phyloP scores from a whole-genome alignment of 2,113 vertebrate species.

The Gavia stellata region DNA sequence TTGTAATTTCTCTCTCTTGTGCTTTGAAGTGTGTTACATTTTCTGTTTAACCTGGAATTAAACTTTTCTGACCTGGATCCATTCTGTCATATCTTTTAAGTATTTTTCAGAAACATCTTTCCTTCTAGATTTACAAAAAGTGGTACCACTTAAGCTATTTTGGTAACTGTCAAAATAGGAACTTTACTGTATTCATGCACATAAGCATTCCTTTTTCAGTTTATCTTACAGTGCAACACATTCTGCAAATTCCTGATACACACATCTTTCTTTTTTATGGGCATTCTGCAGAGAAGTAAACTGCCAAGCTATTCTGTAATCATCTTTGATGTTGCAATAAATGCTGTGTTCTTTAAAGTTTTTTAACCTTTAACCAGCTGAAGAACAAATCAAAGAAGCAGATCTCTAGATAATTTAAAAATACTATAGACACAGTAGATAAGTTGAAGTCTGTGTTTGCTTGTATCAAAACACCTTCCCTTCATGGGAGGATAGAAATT shows the following conservation, averaged over 20 bases:
- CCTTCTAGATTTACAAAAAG: neutral
- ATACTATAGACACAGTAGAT: constrained; percentile 19
- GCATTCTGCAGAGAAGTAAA: constrained; percentile 40
- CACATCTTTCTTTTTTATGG: constrained; percentile 66
- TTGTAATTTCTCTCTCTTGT: neutral
- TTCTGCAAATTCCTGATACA: constrained; percentile 49
- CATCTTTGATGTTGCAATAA: constrained; percentile 59
- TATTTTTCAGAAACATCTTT: neutral
- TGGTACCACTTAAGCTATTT: neutral
- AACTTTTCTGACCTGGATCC: neutral
- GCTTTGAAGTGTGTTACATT: constrained; percentile 3
- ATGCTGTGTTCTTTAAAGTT: constrained; percentile 37
- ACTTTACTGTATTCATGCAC: neutral
- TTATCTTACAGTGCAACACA: constrained; percentile 40
- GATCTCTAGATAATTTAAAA: constrained; percentile 31
- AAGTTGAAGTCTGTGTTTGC: constrained; percentile 33
- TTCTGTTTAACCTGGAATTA: constrained; percentile 12
- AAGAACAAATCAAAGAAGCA: constrained; percentile 43
- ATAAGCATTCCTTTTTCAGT: constrained; percentile 50
- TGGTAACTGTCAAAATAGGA: neutral
- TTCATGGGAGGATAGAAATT: neutral
- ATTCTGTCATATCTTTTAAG: neutral
- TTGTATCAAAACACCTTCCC: neutral
- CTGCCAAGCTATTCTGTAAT: constrained; percentile 47
- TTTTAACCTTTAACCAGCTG: constrained; percentile 57